These are phyloP conservation scores for Limonius californicus DNA, from an alignment of 1,140 invertebrate genomes.

Conservation along the genomic window DNA sequence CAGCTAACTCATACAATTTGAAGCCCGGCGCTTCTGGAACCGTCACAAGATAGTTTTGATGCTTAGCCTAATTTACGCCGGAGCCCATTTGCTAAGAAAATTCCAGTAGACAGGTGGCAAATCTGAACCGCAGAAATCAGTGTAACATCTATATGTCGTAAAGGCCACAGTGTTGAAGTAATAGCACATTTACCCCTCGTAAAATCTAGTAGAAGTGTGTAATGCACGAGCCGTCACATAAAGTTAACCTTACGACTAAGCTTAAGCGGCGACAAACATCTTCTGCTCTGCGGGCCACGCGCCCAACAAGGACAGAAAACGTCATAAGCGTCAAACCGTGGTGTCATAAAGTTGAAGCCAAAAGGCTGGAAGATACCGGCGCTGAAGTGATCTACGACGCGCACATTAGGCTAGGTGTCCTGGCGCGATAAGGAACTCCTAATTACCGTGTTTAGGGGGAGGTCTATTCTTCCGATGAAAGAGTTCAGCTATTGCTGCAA, in stretches of 20 bases:
- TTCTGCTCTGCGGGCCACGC: conserved; percentile 8
- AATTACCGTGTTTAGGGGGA: conserved; percentile 29
- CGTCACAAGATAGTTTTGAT: too few relatives aligned
- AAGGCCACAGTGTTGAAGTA: conserved; percentile 40
- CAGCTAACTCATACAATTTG: too few relatives aligned
- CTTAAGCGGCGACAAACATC: conserved; percentile 15
- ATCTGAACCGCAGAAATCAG: conserved; percentile 29
- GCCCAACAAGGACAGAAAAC: conserved; percentile 31
- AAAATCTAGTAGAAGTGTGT: conserved; percentile 46
- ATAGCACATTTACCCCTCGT: conserved; percentile 43
- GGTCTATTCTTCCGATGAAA: conserved; percentile 30
- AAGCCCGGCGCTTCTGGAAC: too few relatives aligned
- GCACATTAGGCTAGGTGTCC: conserved; percentile 26
- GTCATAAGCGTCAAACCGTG: conserved; percentile 44
- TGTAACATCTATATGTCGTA: conserved; percentile 35
- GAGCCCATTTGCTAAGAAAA: too few relatives aligned
- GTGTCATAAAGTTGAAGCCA: conserved; percentile 41
- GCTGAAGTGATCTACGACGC: conserved; percentile 28
- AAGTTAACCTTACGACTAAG: conserved; percentile 35
- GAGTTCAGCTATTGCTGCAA: conserved; percentile 35
- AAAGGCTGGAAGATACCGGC: conserved; percentile 37
- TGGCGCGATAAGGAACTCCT: conserved; percentile 31
- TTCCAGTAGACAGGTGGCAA: not conserved
- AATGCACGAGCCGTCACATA: conserved; percentile 45
- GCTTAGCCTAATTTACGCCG: too few relatives aligned